A percentile compares a stretch with the other conserved stretches of the same genome.
phyloP scores from a whole-genome alignment of 23 tunicate species.

The Phallusia fumigata region DNA sequence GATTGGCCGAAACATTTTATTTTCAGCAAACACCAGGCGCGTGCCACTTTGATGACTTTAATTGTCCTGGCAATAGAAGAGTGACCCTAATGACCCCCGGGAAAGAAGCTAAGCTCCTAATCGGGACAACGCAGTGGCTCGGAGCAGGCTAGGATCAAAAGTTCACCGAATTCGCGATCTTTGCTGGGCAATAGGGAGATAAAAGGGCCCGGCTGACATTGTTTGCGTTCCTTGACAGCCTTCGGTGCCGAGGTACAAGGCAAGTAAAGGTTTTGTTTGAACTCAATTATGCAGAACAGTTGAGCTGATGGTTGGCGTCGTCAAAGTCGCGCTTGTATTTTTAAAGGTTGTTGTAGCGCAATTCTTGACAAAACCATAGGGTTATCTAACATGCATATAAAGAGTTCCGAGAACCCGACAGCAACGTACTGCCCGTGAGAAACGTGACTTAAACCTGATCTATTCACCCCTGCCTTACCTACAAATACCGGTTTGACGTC shows the following conservation, averaged over 20 bases:
- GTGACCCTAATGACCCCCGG: not conserved
- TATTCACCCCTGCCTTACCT: too few species aligned
- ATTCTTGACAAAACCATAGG: too few species aligned
- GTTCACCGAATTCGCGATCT: not conserved
- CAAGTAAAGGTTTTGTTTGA: not conserved
- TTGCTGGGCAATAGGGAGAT: not conserved
- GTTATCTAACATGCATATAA: too few species aligned
- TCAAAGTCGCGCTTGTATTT: too few species aligned
- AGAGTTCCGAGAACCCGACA: too few species aligned
- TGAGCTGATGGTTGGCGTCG: too few species aligned
- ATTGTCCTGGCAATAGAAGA: conserved; percentile 5
- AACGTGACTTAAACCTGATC: too few species aligned
- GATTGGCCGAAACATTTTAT: too few species aligned
- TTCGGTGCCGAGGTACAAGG: not conserved
- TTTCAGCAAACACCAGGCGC: too few species aligned
- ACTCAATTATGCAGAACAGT: not conserved
- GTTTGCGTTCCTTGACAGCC: conserved; percentile 4
- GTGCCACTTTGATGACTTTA: not conserved
- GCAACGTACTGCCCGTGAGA: too few species aligned
- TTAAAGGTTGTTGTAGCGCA: too few species aligned
- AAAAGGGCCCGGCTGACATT: not conserved
- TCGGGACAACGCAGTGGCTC: not conserved
- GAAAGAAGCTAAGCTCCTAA: not conserved
- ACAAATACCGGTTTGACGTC: too few species aligned
- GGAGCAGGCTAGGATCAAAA: not conserved